Base-by-base conservation (phyloP, 2,888 invertebrate species). In the Eurytoma adleriae region DNA sequence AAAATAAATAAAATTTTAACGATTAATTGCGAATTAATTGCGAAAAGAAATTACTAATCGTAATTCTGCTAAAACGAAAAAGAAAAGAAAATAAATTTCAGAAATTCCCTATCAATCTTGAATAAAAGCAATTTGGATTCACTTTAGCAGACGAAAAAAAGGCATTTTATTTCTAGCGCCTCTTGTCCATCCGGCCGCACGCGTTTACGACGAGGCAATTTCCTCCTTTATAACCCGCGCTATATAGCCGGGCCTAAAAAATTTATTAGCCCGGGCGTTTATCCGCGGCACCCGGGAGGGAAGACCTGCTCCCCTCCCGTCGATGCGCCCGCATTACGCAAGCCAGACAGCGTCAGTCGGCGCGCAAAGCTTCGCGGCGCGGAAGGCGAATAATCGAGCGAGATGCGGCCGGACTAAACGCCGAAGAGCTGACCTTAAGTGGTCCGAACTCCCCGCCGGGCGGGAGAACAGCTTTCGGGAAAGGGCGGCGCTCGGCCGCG, bases 351-450 rank as follows among this genome's bases (percentile, higher is more conserved):
- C 16, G 14, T 12, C 54, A 54, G 14, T 54, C 14, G 14, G 16
- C 13, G 56, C 30, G 30, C 52, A 20, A 5, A 20, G 3, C 16
- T 7, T 14, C 50, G 18, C 20, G 50, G 7, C 40, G 24, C 10
- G 10, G n/a, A 62, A 13, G 24, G 4, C 61, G 72, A 62, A 72
- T 72, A 72, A 72, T 52, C 72, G 62, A 27, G 52, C 24, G 16
- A 18, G 20, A 12, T 7, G 24, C 3, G 10, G 24, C 27, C n/a
- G 62, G 40, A 52, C 48, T 13, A 57, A 56, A 64, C 73, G 56
- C 27, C 66, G 64, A 40, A 30, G 40, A 54, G 64, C 56, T 66
- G 73, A 73, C 66, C 66, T 40, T 73, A 73, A 73, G 73, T 73
- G 66, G 73, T 56, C 73, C 56, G 56, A 64, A 64, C 72, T 73